A percentile compares a stretch with the other conserved stretches of the same genome.
Conservation (phyloP, 2,888 invertebrate genomes). For the Heteromurus nitidus region DNA sequence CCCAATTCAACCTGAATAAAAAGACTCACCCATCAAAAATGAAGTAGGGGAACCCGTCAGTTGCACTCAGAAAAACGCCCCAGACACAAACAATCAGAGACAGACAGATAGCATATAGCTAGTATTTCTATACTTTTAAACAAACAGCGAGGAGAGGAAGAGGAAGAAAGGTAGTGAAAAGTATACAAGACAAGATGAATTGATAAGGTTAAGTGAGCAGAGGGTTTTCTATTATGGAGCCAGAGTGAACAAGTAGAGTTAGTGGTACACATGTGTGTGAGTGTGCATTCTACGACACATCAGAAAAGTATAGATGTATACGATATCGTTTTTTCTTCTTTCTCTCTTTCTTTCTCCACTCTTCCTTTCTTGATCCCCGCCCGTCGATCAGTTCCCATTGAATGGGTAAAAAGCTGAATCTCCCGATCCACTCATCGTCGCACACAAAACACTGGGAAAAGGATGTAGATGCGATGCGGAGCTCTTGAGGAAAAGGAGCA, state of each 20-base stretch:
- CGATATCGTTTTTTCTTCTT: not conserved
- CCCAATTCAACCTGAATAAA: not conserved
- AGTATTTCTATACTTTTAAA: not conserved
- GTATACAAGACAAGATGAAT: conserved; percentile 62
- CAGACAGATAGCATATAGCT: conserved; percentile 15
- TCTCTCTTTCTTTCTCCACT: conserved; percentile 25
- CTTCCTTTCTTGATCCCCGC: conserved; percentile 53
- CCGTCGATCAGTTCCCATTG: conserved; percentile 63
- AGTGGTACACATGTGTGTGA: not conserved
- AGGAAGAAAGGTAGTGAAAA: not conserved
- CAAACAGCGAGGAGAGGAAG: not conserved
- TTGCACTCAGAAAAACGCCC: not conserved
- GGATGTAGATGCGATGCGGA: not conserved
- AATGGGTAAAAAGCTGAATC: conserved; percentile 62
- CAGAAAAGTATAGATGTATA: not conserved
- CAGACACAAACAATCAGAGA: conserved; percentile 49
- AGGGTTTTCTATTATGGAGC: conserved; percentile 34
- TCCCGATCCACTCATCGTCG: conserved; percentile 63
- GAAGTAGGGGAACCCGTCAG: not conserved
- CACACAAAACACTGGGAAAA: conserved; percentile 23
- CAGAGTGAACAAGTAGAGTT: not conserved
- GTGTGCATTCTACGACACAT: not conserved
- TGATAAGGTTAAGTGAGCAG: conserved; percentile 63
- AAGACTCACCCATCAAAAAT: not conserved
- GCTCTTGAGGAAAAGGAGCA: not conserved